Base-by-base conservation (phyloP, 2,888 invertebrate species). In the Eustalomyia histrio region DNA sequence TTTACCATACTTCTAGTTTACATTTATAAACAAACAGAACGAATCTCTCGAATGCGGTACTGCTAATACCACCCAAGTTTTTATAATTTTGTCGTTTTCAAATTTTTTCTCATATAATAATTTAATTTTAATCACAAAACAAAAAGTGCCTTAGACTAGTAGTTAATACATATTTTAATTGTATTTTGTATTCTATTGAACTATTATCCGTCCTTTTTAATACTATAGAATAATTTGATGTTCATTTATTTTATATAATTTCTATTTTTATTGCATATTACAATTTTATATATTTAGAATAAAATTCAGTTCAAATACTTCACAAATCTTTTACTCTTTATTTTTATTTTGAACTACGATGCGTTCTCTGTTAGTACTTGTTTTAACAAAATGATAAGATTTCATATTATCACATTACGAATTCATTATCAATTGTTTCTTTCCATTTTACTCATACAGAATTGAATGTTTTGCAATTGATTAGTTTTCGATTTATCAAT, bases 141-240 rank as follows among this genome's bases (percentile, higher is more conserved):
- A 80, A 29, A 80, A 29, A 79, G 80, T 83, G 83, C 83, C 76
- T 83, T 79, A 79, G 74, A 74, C 64, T 74, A 65, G 64, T 83
- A 78, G 71, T 43, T 75, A 43, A 80, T 53, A 52, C 21, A 21
- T 61, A 39, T 21, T 21, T 21, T 21, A 21, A 21, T 21, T 21
- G 21, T 21, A 21, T 21, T 21, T 29, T 29, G 3, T 29, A 29
- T 29, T 39, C 10, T 39, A 14, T 39, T 57, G 39, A 17, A 55
- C 50, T 47, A 55, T 61, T n/a, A 17, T 55, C 58, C 65, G 58
- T 58, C 63, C 64, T 24, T 65, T 47, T 29, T 39, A 50, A 73
- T 35, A 24, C 17, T 69, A 16, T 74, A 53, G 64, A 79, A 79
- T 64, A 64, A 53, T 29, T 35, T 53, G 39, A 39, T 39, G 8